Base-by-base conservation (phyloP, 2,888 invertebrate species). In the Nymphalis urticae region DNA sequence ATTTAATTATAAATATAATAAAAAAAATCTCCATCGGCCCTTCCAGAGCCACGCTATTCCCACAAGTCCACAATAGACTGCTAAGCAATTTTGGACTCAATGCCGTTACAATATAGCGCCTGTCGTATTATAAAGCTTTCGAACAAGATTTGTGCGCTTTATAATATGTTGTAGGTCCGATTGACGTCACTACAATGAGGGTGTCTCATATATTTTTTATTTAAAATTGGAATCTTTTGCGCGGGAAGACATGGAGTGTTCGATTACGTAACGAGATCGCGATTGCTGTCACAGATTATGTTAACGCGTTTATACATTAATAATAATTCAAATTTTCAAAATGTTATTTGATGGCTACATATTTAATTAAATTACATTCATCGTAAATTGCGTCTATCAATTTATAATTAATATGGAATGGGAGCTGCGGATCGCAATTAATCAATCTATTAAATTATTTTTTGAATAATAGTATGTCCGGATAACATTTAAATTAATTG, bases 1-100 rank as follows among this genome's bases (percentile, higher is more conserved):
- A 90, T 91, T 92, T 92, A 92, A 92, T 92, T 92, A 91, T 90
- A 90, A 90, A 90, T 89, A 91, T 91, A 89, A 90, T 90, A 91
- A 71, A 89, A 89, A 87, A 89, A 85, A 86, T 81, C 85, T 84
- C 85, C 84, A 85, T 79, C 88, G 89, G 87, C 91, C 90, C 89
- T 88, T 87, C 83, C 80, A 80, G 84, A 83, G 82, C 80, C 80
- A 79, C 78, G 82, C 78, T 78, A 77, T 58, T 76, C 72, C 75
- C 78, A 74, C 75, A 78, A 75, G 56, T 62, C 47, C 54, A 67
- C 79, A 82, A 79, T 80, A 74, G 76, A 76, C 78, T 79, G 75
- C 76, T 81, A 77, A 71, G 77, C 85, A 77, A 87, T 82, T 86
- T 83, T 83, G 79, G 77, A 84, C 85, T 80, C 85, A 86, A 76